A percentile compares a stretch with the other conserved stretches of the same genome.
Evolutionary conservation across 1,140 invertebrate genomes (phyloP).

Genomic region (Drosophila yakuba): DNA sequence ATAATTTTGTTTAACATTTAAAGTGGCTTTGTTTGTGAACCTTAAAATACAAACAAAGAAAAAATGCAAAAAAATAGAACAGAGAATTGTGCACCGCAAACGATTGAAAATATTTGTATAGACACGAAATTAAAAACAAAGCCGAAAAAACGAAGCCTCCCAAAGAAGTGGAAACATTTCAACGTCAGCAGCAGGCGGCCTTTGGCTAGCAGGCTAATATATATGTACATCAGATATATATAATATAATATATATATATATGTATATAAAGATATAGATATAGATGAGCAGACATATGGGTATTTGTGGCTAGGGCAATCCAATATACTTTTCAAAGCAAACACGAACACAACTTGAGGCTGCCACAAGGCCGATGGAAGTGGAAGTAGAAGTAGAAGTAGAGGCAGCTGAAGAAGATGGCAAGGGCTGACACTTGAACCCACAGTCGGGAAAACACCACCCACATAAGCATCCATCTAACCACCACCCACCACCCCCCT

Average conservation of each 20-base stretch:
- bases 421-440: conserved; percentile 54
- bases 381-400: neutral
- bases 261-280: conserved; percentile 6
- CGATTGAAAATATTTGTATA: conserved; percentile 39
- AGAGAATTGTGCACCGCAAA: conserved; percentile 6
- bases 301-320: conserved; percentile 49
- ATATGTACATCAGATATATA: conserved; percentile 22
- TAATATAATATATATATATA: too few relatives aligned
- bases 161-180: conserved; percentile 34
- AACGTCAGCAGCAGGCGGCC: conserved; percentile 56
- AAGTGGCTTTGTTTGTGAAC: conserved; percentile 69
- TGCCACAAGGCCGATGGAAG: conserved; percentile 15
- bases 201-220: conserved; percentile 36
- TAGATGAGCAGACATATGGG: conserved; percentile 23
- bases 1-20: conserved; percentile 82
- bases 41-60: neutral
- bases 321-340: conserved; percentile 81
- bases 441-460: conserved; percentile 25
- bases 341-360: conserved; percentile 69
- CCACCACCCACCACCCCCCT: neutral
- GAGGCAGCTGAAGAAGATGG: conserved; percentile 11
- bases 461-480: neutral
- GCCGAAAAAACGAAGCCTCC: neutral
- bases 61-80: neutral
- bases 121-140: conserved; percentile 39